Evolutionary conservation across 2,888 invertebrate genomes (phyloP), one percentile per base, ranked within the genome.

Genomic region (Morpho achilles): DNA sequence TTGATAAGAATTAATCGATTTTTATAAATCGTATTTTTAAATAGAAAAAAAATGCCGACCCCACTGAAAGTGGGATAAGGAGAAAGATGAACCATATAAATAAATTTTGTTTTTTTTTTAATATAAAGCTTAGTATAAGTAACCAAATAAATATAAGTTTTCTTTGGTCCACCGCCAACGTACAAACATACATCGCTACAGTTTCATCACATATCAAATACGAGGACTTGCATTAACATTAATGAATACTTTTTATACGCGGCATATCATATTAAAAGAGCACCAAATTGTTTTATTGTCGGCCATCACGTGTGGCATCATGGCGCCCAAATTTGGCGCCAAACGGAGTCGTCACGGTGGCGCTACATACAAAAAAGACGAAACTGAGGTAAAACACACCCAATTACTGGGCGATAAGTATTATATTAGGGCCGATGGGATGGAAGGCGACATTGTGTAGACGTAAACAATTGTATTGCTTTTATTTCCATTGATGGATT

Each of bases 251-350:
- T 58, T 60, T 54, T 58, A 54, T 59, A 50, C 49, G 54, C 8
- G 53, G 48, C 47, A 53, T 54, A 62, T 54, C 45, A 55, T 47
- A 69, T 67, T 67, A 67, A 66, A 66, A 56, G 64, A 61, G 60
- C 77, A 70, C 72, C 71, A 73, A 84, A 84, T 82, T 82, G 79
- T 83, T 82, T 84, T 80, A 84, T 79, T 80, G 79, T 79, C 80
- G 75, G 76, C 77, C 79, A 81, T 80, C 79, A 81, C 81, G 76
- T 77, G 80, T 79, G 77, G 74, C 77, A 79, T 79, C 70, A 76
- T 79, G 83, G 84, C 82, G 82, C 76, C 77, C 65, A 71, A 75
- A 77, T 78, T 82, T 77, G 82, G 82, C 82, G 84, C 83, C 84
- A 78, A 80, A 76, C 77, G 74, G 74, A 76, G 75, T 59, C 66